phyloP scores from a whole-genome alignment of 2,888 invertebrate genomes.

The Microctonus aethiopoides region DNA sequence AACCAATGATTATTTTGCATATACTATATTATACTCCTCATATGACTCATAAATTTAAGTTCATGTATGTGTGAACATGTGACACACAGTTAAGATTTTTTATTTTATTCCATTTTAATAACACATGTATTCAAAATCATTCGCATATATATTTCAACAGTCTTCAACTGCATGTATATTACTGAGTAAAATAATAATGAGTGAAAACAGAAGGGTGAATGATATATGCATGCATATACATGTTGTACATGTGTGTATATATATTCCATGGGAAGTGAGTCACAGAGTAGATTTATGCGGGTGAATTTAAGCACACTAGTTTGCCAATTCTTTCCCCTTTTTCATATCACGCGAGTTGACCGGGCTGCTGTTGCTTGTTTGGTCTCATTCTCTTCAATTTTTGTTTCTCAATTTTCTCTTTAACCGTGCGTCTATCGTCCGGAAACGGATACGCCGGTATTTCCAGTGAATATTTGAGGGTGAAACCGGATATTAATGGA shows the following conservation, averaged over 20 bases:
- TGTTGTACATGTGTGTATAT: too few species aligned
- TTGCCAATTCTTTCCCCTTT: slow-evolving; percentile 22
- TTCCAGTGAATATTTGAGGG: slow-evolving; percentile 30
- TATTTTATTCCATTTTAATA: neutral
- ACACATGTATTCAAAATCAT: neutral
- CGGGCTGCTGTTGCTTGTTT: neutral
- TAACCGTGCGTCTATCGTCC: slow-evolving; percentile 21
- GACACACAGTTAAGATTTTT: neutral
- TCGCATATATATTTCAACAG: neutral
- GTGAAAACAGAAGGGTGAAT: slow-evolving; percentile 16
- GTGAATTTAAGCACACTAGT: slow-evolving; percentile 26
- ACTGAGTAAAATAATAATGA: neutral
- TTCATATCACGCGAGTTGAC: slow-evolving; percentile 24
- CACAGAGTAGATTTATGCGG: slow-evolving; percentile 23
- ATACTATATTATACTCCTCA: too few species aligned
- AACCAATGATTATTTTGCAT: slow-evolving; percentile 4
- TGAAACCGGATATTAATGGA: slow-evolving; percentile 30
- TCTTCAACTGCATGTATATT: neutral
- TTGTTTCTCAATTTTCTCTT: neutral
- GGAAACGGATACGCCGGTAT: slow-evolving; percentile 33
- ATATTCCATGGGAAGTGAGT: slow-evolving; percentile 22
- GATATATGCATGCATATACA: neutral
- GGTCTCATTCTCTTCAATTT: slow-evolving; percentile 6
- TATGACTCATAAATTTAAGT: slow-evolving; percentile 14
- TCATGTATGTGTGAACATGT: slow-evolving; percentile 5